phyloP scores from a whole-genome alignment of 2,888 invertebrate species.

The Yponomeuta malinellus region DNA sequence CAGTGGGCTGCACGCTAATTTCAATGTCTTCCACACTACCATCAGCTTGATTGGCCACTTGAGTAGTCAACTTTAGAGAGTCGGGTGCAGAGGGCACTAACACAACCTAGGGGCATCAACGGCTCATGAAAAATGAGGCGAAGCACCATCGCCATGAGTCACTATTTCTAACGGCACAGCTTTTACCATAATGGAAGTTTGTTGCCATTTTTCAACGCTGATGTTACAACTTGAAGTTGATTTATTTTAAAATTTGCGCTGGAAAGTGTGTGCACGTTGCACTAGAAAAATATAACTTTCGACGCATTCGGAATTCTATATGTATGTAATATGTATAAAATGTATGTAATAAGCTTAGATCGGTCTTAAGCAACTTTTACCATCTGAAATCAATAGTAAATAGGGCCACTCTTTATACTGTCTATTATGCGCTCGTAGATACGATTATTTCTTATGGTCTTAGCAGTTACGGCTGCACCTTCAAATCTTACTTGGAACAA shows the following conservation, averaged over 20 bases:
- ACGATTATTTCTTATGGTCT: too few relatives aligned
- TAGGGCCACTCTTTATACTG: too few relatives aligned
- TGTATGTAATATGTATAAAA: too few relatives aligned
- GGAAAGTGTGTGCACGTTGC: not conserved
- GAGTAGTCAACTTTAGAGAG: not conserved
- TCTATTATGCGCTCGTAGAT: too few relatives aligned
- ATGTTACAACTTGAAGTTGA: conserved; percentile 26
- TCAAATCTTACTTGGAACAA: too few relatives aligned
- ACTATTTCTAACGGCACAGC: conserved; percentile 41
- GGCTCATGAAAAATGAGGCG: conserved; percentile 43
- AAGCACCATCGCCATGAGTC: conserved; percentile 36
- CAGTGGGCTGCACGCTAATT: too few relatives aligned
- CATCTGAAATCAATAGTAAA: too few relatives aligned
- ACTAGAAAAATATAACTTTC: conserved; percentile 1
- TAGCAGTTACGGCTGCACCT: too few relatives aligned
- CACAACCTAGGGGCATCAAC: conserved; percentile 1
- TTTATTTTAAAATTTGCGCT: conserved; percentile 15
- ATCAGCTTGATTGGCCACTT: too few relatives aligned
- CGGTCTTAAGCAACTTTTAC: too few relatives aligned
- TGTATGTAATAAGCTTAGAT: too few relatives aligned
- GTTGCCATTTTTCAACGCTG: conserved; percentile 31
- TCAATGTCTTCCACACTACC: too few relatives aligned
- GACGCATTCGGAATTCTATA: not conserved
- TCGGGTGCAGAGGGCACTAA: not conserved
- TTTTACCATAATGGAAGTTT: conserved; percentile 50